These are phyloP conservation scores for Aspiorhynchus laticeps DNA, from an alignment of 2,113 vertebrate genomes.

Conservation along the genomic window DNA sequence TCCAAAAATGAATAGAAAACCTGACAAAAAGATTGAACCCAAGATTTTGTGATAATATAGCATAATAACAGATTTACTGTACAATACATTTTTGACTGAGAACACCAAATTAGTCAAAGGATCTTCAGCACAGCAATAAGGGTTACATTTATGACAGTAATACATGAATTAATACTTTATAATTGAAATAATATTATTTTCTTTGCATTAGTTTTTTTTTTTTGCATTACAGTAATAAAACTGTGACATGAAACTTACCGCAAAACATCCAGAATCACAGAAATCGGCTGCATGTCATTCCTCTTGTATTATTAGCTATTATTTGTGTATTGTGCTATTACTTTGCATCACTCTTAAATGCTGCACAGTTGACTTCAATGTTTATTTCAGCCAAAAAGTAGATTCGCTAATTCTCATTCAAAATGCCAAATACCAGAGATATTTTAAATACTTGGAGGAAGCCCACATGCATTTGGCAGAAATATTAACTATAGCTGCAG, in stretches of 20 bases:
- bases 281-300: not conserved
- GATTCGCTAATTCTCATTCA: not conserved
- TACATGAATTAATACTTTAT: not conserved
- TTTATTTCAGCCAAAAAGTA: not conserved
- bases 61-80: no score
- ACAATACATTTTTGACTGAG: no score
- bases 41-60: no score
- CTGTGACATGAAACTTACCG: not conserved
- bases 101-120: no score
- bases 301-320: not conserved
- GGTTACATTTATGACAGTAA: not conserved
- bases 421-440: constrained; percentile 69
- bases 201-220: not conserved
- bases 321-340: not conserved
- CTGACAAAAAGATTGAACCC: no score
- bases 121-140: no score
- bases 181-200: not conserved
- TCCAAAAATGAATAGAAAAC: no score
- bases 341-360: not conserved
- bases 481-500: constrained; percentile 45
- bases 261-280: not conserved
- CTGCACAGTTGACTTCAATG: constrained; percentile 9
- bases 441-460: constrained; percentile 68
- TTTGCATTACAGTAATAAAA: not conserved
- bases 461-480: constrained; percentile 56